A percentile compares a stretch with the other conserved stretches of the same genome.
These are phyloP conservation scores for Gadopsis bispinosus DNA, from an alignment of 2,797 vertebrate genomes.

Conservation along the genomic window DNA sequence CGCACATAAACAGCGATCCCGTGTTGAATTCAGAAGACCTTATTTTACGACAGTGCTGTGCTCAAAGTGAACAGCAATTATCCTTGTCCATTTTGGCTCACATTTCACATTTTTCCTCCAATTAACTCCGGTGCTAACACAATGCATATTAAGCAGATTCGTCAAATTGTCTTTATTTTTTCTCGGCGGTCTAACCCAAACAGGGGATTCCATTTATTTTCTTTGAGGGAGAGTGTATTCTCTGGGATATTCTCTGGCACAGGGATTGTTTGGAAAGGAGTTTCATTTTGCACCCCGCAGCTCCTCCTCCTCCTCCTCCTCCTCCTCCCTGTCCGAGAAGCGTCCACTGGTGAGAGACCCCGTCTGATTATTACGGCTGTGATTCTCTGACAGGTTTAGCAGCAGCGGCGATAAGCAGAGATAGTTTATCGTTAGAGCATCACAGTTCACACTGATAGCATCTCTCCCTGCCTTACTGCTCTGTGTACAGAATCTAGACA, in stretches of 20 bases:
- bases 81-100: constrained; percentile 71
- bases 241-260: constrained; percentile 83
- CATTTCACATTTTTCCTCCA: constrained; percentile 70
- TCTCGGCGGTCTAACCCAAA: constrained; percentile 81
- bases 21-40: constrained; percentile 41
- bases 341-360: constrained; percentile 67
- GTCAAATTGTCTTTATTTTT: constrained; percentile 79
- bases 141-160: constrained; percentile 62
- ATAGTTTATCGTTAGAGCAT: constrained; percentile 51
- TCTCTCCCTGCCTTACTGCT: constrained; percentile 39
- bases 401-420: constrained; percentile 51
- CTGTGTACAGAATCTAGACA: constrained; percentile 19
- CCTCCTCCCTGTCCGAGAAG: constrained; percentile 33
- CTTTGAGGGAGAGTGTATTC: constrained; percentile 79
- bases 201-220: constrained; percentile 84
- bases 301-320: constrained; percentile 21
- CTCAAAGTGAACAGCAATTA: constrained; percentile 67
- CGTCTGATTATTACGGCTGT: constrained; percentile 54
- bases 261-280: constrained; percentile 78
- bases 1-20: constrained; percentile 19
- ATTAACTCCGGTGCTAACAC: constrained; percentile 66
- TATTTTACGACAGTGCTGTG: constrained; percentile 34
- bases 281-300: constrained; percentile 58
- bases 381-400: constrained; percentile 53
- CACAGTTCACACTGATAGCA: constrained; percentile 47